A percentile compares a stretch with the other conserved stretches of the same genome.
Evolutionary conservation across 2,113 vertebrate species (phyloP).

Genomic region (Protobothrops mucrosquamatus): DNA sequence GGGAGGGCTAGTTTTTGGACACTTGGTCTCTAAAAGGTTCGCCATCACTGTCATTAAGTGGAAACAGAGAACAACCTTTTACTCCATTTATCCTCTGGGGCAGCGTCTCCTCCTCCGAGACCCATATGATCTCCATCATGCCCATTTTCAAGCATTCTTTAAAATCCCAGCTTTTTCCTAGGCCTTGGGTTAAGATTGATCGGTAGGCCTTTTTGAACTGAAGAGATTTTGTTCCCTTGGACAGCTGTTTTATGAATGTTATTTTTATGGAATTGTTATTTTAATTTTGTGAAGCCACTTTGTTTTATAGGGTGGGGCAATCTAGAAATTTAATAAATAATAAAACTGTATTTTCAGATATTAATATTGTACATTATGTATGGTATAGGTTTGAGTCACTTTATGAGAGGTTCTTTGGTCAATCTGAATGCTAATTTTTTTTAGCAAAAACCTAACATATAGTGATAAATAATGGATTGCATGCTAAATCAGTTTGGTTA

Average conservation of each 20-base stretch:
- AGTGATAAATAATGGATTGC: neutral
- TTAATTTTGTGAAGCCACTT: neutral
- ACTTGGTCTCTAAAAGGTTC: too few relatives aligned
- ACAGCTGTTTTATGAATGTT: neutral
- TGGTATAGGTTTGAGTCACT: neutral
- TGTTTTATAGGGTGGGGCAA: neutral
- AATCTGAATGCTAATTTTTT: neutral
- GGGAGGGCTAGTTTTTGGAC: too few relatives aligned
- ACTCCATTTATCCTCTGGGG: neutral
- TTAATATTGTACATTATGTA: neutral
- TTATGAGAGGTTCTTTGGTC: neutral
- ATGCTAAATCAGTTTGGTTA: neutral
- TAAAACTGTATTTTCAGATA: neutral
- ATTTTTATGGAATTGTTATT: neutral
- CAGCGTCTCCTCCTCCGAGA: neutral
- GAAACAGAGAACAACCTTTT: neutral
- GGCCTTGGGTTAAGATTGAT: neutral
- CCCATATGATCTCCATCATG: neutral
- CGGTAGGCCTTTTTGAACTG: neutral
- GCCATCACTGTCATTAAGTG: neutral
- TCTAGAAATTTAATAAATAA: neutral
- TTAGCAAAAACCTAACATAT: neutral
- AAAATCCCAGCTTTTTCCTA: neutral
- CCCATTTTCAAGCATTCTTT: neutral
- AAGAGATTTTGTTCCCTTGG: neutral